A percentile compares a stretch with the other conserved stretches of the same genome.
Conservation (phyloP, 2,113 vertebrate species). For the Bucco capensis region DNA sequence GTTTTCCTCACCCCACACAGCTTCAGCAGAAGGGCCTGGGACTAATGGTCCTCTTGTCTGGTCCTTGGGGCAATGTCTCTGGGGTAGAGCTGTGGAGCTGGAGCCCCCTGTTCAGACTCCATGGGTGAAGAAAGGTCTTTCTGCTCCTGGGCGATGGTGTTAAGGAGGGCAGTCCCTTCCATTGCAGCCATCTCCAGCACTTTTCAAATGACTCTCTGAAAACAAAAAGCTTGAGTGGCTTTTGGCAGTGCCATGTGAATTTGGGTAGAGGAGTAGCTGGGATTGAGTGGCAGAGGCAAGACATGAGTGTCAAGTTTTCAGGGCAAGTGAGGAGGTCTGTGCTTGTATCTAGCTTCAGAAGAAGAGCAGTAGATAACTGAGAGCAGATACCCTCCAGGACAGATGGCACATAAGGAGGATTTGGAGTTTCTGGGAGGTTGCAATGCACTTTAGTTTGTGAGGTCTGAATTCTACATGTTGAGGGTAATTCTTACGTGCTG, state of each 20-base stretch:
- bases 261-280: background rate
- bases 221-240: background rate
- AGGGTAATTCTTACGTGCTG: background rate
- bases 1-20: too few relatives aligned
- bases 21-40: too few relatives aligned
- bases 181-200: fast-evolving
- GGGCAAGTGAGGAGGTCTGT: background rate
- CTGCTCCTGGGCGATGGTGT: background rate
- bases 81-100: background rate
- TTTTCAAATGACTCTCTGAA: background rate
- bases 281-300: background rate
- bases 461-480: background rate
- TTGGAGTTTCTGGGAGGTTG: fast-evolving
- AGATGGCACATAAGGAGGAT: background rate
- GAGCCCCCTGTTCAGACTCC: background rate
- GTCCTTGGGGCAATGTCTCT: too few relatives aligned
- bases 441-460: fast-evolving
- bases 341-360: background rate
- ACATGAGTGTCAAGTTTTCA: too few relatives aligned
- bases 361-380: background rate
- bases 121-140: background rate
- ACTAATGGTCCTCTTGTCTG: fast-evolving
- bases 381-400: background rate
- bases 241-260: background rate
- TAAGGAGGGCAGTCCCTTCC: background rate